Percentiles rank a stretch among this genome's conserved stretches.
Conservation (phyloP, 2,888 invertebrate genomes). For the Nycteola revayana region DNA sequence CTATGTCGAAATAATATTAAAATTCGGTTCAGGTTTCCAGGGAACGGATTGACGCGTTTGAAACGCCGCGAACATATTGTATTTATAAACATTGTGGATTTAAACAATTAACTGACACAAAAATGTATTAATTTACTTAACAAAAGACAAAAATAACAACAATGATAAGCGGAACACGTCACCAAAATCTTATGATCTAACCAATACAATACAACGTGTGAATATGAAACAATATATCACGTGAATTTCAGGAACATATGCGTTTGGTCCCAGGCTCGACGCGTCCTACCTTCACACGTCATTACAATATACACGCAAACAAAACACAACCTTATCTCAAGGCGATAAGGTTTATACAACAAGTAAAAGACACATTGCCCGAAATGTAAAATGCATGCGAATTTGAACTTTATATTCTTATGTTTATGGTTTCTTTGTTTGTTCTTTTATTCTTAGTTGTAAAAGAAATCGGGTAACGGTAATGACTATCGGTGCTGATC, state of each 20-base stretch:
- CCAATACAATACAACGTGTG: constrained; percentile 13
- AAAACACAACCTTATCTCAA: constrained; percentile 12
- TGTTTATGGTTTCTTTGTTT: too few relatives aligned
- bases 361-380: constrained; percentile 1
- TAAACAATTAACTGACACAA: too few relatives aligned
- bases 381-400: constrained; percentile 10
- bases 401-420: constrained; percentile 30
- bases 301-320: constrained; percentile 19
- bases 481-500: constrained; percentile 59
- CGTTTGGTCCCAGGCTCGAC: constrained; percentile 40
- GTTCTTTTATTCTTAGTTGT: too few relatives aligned
- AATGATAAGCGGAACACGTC: too few relatives aligned
- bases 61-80: too few relatives aligned
- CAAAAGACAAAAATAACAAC: too few relatives aligned
- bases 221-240: constrained; percentile 40
- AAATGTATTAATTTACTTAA: too few relatives aligned
- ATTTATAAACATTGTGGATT: too few relatives aligned
- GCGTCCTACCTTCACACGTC: constrained; percentile 35
- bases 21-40: too few relatives aligned
- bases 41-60: too few relatives aligned
- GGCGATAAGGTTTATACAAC: background rate
- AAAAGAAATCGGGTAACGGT: constrained; percentile 55
- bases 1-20: too few relatives aligned
- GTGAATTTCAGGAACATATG: constrained; percentile 52
- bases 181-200: too few relatives aligned